Conservation (phyloP, 2,888 invertebrate species). For the Catonia carolina region DNA sequence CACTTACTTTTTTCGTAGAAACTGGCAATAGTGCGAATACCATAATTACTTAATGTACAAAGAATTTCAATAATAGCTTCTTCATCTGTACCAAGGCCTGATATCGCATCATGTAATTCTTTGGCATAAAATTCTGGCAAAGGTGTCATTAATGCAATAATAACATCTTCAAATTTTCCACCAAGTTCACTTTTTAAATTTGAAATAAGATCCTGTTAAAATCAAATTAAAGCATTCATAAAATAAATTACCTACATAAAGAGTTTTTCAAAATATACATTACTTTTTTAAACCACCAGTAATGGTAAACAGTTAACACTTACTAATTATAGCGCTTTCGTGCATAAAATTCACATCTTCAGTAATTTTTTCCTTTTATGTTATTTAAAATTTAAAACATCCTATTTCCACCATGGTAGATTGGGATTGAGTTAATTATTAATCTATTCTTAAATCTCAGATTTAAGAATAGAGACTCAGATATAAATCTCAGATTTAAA, state of each 20-base stretch:
- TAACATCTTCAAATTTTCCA: conserved; percentile 84
- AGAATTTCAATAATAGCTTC: conserved; percentile 88
- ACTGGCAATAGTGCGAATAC: conserved; percentile 74
- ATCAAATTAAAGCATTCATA: conserved; percentile 26
- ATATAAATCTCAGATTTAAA: no score
- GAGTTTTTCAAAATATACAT: not conserved
- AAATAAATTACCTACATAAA: not conserved
- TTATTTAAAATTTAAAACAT: no score
- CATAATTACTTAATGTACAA: conserved; percentile 85
- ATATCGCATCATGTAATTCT: conserved; percentile 79
- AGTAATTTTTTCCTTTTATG: no score
- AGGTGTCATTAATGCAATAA: conserved; percentile 85
- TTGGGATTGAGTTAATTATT: no score
- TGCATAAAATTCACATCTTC: no score
- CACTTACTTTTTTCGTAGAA: conserved; percentile 73
- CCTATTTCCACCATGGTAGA: no score
- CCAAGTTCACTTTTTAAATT: conserved; percentile 84
- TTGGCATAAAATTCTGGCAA: conserved; percentile 85
- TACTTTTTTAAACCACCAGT: no score
- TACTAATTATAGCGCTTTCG: no score
- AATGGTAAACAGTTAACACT: no score
- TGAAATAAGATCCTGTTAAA: conserved; percentile 60
- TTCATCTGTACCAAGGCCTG: conserved; percentile 82
- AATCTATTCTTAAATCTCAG: no score
- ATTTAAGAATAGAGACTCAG: no score